A percentile compares a stretch with the other conserved stretches of the same genome.
phyloP scores from a whole-genome alignment of 1,140 invertebrate species.

The Dendroctonus valens region DNA sequence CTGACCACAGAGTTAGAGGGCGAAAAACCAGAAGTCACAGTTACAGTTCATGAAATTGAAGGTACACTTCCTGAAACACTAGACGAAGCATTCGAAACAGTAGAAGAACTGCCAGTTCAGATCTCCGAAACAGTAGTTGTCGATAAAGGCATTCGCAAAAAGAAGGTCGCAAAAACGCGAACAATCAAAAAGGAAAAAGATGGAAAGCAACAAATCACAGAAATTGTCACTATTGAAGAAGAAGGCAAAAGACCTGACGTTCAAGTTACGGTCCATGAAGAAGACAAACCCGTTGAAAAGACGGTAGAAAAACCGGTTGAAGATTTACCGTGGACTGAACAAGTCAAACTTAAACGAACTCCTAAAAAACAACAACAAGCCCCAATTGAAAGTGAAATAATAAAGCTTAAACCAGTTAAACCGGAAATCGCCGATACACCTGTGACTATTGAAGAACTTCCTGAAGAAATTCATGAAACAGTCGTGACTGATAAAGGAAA shows the following conservation, averaged over 20 bases:
- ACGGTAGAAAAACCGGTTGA: conserved; percentile 16
- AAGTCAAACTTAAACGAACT: conserved; percentile 49
- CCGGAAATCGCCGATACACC: conserved; percentile 29
- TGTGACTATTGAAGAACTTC: conserved; percentile 35
- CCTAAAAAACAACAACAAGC: conserved; percentile 44
- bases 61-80: conserved; percentile 35
- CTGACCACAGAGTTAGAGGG: conserved; percentile 53
- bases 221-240: conserved; percentile 20
- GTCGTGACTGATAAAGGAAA: conserved; percentile 39
- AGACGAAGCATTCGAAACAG: conserved; percentile 9
- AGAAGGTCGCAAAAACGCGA: conserved; percentile 37
- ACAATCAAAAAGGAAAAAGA: conserved; percentile 38
- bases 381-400: conserved; percentile 33
- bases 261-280: conserved; percentile 33
- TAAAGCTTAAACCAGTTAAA: conserved; percentile 40
- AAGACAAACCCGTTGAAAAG: conserved; percentile 35
- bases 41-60: conserved; percentile 41
- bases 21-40: conserved; percentile 42
- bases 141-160: conserved; percentile 38
- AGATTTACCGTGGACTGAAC: conserved; percentile 50
- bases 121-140: conserved; percentile 43
- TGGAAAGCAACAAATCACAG: conserved; percentile 26
- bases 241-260: conserved; percentile 18
- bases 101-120: conserved; percentile 35
- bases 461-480: conserved; percentile 45